Conservation (phyloP, 35 echinoderm and acorn worm genomes). For the Apostichopus californicus region DNA sequence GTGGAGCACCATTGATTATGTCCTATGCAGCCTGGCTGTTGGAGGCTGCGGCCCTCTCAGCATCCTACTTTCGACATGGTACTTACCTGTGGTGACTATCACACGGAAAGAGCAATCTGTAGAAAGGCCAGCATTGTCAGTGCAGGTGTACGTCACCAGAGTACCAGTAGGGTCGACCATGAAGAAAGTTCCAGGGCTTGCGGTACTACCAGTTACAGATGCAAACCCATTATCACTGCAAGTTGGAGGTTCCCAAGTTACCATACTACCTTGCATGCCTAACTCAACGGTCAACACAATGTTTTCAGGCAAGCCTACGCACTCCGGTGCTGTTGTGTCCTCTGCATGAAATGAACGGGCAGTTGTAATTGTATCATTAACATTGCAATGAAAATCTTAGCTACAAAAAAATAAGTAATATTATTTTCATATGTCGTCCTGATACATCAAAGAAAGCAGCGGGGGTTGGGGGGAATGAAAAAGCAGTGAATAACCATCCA, state of each 20-base stretch:
- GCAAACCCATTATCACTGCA: constrained; percentile 46
- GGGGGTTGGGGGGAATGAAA: too few relatives aligned
- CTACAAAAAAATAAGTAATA: too few relatives aligned
- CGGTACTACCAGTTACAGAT: background rate
- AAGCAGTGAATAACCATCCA: too few relatives aligned
- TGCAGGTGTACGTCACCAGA: constrained; percentile 57
- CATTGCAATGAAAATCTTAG: too few relatives aligned
- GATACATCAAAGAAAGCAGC: too few relatives aligned
- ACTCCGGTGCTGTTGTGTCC: constrained; percentile 22
- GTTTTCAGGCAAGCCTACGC: background rate
- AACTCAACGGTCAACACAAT: background rate
- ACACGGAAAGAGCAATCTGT: constrained; percentile 49
- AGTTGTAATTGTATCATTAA: too few relatives aligned
- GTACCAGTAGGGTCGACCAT: constrained; percentile 32
- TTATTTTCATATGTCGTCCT: too few relatives aligned
- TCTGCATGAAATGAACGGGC: background rate
- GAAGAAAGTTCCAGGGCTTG: constrained; percentile 45
- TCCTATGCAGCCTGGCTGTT: too few relatives aligned
- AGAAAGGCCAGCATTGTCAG: constrained; percentile 39
- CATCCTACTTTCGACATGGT: too few relatives aligned
- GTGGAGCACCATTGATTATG: too few relatives aligned
- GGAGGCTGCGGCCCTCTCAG: too few relatives aligned
- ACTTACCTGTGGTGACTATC: constrained; percentile 25
- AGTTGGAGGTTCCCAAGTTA: constrained; percentile 59
- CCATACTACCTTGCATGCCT: constrained; percentile 27